phyloP scores from a whole-genome alignment of 1,140 invertebrate genomes.

The Drosophila watanabei region DNA sequence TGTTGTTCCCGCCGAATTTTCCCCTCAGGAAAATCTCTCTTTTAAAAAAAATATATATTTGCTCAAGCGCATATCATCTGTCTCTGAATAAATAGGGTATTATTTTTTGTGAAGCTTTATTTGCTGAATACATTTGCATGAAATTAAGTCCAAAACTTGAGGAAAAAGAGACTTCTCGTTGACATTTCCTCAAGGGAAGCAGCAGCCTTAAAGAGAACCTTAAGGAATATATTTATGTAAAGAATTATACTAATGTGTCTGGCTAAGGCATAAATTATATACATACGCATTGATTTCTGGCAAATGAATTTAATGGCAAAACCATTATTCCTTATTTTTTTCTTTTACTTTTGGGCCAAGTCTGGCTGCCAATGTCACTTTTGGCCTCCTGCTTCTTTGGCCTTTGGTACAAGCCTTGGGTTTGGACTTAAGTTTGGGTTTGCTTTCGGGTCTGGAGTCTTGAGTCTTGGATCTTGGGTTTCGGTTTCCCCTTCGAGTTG shows the following conservation, averaged over 20 bases:
- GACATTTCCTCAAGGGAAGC: too few relatives aligned
- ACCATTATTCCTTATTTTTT: neutral
- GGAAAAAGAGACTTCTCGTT: neutral
- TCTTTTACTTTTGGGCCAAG: conserved; percentile 32
- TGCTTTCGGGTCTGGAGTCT: neutral
- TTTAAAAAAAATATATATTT: neutral
- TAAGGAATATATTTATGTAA: neutral
- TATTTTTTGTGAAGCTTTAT: neutral
- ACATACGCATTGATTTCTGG: neutral
- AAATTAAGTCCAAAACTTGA: neutral
- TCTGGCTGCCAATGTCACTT: conserved; percentile 61
- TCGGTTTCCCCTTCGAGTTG: conserved; percentile 14
- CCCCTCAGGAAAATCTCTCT: too few relatives aligned
- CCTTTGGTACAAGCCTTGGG: conserved; percentile 14
- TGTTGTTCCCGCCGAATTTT: neutral
- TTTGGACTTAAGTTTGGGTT: conserved; percentile 18
- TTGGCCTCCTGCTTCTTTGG: conserved; percentile 17
- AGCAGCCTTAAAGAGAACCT: neutral
- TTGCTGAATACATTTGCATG: conserved; percentile 1
- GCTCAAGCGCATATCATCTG: neutral
- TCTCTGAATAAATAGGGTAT: neutral
- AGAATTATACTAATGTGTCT: neutral
- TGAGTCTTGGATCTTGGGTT: conserved; percentile 8
- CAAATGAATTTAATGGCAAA: conserved; percentile 2
- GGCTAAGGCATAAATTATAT: neutral